Conservation (phyloP, 2,113 vertebrate genomes). For the Spea multiplicata region DNA sequence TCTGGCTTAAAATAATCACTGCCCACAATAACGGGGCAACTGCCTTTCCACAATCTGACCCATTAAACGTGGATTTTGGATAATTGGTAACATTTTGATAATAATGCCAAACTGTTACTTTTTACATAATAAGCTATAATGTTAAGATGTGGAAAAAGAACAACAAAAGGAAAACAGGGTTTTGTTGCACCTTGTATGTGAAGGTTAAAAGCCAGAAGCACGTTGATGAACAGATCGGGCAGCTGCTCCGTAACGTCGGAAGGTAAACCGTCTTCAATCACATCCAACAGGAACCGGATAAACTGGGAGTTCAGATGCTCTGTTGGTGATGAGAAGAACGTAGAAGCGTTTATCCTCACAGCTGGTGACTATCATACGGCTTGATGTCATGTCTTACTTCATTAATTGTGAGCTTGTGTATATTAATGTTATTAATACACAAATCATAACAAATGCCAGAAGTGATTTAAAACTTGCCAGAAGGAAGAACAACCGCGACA, state of each 20-base stretch:
- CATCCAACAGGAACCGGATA: constrained; percentile 83
- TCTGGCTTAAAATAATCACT: no score
- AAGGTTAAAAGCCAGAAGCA: constrained; percentile 91
- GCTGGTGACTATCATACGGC: constrained; percentile 16
- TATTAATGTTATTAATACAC: constrained; percentile 3
- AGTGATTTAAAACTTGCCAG: not conserved
- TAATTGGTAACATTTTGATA: not conserved
- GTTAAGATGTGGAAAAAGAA: no score
- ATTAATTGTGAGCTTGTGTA: not conserved
- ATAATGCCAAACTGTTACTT: constrained; percentile 21
- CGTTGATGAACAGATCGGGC: constrained; percentile 88
- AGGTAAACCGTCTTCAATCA: constrained; percentile 90
- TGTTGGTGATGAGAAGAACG: constrained; percentile 59
- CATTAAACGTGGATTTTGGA: no score
- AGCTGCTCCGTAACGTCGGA: constrained; percentile 89
- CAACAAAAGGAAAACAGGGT: no score
- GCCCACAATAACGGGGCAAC: no score
- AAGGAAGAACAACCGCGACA: not conserved
- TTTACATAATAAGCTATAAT: not conserved
- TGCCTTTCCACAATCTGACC: no score
- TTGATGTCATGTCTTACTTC: constrained; percentile 1
- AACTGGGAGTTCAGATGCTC: constrained; percentile 92
- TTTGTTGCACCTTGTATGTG: constrained; percentile 79
- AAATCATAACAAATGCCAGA: constrained; percentile 4
- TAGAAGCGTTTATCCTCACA: constrained; percentile 19